Percentiles rank a stretch among this genome's conserved stretches.
Conservation (phyloP, 2,113 vertebrate genomes). For the Archilochus colubris region DNA sequence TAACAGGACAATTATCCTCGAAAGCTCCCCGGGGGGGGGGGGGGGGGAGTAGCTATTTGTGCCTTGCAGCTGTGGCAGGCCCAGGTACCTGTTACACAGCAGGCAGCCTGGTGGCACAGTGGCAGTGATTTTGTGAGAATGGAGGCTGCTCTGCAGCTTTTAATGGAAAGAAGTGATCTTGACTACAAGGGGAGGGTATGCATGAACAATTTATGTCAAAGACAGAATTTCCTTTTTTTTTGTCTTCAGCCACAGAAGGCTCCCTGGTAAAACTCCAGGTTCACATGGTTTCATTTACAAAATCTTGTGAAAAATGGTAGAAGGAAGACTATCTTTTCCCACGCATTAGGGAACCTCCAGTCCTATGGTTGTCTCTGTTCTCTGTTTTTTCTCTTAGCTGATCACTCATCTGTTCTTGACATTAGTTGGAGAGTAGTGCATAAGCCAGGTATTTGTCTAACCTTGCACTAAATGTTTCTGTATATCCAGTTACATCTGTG, state of each 20-base stretch:
- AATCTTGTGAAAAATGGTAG: not conserved
- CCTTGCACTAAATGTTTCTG: conserved; percentile 9
- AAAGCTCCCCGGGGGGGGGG: not conserved
- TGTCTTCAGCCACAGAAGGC: not conserved
- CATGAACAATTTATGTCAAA: not conserved
- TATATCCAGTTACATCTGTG: not conserved
- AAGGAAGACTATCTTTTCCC: not conserved
- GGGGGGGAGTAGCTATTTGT: not conserved
- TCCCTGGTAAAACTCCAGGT: not conserved
- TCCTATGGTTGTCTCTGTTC: not conserved
- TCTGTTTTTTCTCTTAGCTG: conserved; percentile 6
- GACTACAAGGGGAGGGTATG: not conserved
- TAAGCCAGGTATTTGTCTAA: not conserved
- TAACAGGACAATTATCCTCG: not conserved
- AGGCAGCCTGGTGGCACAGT: not conserved
- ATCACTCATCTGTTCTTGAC: conserved; percentile 29
- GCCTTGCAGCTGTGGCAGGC: not conserved
- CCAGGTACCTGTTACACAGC: accelerated
- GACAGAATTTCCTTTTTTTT: not conserved
- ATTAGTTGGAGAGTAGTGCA: not conserved
- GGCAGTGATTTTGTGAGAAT: not conserved
- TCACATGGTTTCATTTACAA: not conserved
- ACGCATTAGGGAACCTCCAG: not conserved
- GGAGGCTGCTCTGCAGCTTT: not conserved
- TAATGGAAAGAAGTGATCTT: not conserved